A percentile compares a stretch with the other conserved stretches of the same genome.
phyloP scores from a whole-genome alignment of 2,888 invertebrate species.

The Ellobium chinense region DNA sequence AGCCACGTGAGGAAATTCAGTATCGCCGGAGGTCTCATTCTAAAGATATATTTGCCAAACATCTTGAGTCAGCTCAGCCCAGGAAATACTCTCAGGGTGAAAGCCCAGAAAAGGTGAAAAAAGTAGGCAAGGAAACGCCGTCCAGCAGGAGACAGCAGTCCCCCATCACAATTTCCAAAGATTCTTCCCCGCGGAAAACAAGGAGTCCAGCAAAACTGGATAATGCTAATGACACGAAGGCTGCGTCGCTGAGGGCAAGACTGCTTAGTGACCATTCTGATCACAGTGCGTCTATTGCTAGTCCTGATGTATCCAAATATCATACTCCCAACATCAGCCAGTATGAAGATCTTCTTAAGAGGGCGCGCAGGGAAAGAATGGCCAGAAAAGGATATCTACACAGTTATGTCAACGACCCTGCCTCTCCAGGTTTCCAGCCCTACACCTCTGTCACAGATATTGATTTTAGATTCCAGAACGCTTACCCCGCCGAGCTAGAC shows the following conservation, averaged over 20 bases:
- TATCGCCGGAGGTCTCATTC: slow-evolving; percentile 26
- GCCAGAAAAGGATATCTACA: slow-evolving; percentile 45
- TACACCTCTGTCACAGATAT: slow-evolving; percentile 34
- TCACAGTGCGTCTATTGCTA: background rate
- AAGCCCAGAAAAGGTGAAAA: background rate
- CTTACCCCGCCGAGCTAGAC: slow-evolving; percentile 36
- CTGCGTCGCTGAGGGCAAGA: slow-evolving; percentile 1
- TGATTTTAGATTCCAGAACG: slow-evolving; percentile 36
- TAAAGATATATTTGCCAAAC: slow-evolving; percentile 44
- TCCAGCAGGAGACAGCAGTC: background rate
- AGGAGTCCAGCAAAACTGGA: background rate
- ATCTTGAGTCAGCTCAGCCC: slow-evolving; percentile 25
- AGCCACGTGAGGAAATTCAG: background rate
- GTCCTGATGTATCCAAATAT: background rate
- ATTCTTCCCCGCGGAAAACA: background rate
- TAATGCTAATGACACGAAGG: background rate
- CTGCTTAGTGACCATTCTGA: slow-evolving; percentile 39
- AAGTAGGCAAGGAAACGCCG: background rate
- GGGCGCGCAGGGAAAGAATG: slow-evolving; percentile 38
- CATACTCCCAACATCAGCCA: slow-evolving; percentile 6
- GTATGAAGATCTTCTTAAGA: slow-evolving; percentile 35
- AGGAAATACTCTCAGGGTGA: background rate
- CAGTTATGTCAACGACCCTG: slow-evolving; percentile 44
- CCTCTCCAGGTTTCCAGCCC: slow-evolving; percentile 11
- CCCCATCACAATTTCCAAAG: background rate